phyloP scores from a whole-genome alignment of 2,113 vertebrate genomes.

The Sorex fumeus region DNA sequence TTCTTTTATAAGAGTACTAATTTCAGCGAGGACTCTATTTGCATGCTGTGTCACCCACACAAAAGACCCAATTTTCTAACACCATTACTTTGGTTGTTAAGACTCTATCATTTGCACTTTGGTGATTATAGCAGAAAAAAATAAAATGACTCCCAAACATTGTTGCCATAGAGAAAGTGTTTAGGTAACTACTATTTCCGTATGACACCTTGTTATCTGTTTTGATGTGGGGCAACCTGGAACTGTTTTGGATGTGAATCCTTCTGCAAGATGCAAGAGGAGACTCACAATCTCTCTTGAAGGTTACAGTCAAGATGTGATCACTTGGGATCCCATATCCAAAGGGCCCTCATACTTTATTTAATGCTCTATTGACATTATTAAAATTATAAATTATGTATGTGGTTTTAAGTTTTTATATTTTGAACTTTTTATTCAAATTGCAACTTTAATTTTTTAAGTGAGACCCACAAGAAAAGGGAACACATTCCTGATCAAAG shows the following conservation, averaged over 20 bases:
- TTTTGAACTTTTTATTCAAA: conserved; percentile 30
- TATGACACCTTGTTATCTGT: background rate
- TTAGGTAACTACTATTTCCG: background rate
- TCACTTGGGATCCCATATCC: background rate
- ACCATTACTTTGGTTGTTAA: background rate
- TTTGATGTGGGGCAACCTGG: background rate
- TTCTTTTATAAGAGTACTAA: background rate
- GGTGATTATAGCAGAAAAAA: too few species aligned
- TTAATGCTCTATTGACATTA: background rate
- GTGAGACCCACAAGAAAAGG: background rate
- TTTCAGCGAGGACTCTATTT: background rate
- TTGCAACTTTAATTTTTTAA: conserved; percentile 10
- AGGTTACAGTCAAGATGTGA: background rate
- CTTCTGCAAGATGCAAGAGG: background rate
- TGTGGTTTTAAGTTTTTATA: background rate
- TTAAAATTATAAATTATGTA: background rate
- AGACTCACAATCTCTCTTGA: background rate
- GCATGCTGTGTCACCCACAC: background rate
- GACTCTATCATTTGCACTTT: background rate
- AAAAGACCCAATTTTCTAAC: background rate
- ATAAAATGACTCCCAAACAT: background rate
- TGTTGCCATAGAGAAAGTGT: background rate
- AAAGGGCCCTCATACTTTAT: background rate
- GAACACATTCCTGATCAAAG: background rate
- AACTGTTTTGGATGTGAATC: background rate